Evolutionary conservation across 2,113 vertebrate genomes (phyloP), one percentile per base, ranked within the genome.

Genomic region (Mobula birostris): DNA sequence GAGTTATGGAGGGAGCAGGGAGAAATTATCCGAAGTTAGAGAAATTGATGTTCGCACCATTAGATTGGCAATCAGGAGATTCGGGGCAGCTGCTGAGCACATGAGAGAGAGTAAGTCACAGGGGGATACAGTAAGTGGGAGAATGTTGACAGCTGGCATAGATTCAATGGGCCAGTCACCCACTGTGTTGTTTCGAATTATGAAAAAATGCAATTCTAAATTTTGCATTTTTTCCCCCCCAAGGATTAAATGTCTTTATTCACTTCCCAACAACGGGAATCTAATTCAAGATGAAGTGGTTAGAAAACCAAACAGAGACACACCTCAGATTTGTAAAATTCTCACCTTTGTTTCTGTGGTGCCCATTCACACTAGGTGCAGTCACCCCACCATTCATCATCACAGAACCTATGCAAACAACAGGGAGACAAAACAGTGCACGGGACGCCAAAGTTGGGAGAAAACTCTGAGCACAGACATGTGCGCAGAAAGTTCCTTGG

Each of bases 261-360:
- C 19, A 85, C 21, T 32, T 90, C n/a, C 85, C 29, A n/a, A 66
- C 5, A 29, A 5, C 14, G 32, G 32, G 88, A 70, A 68, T 70
- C 17, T 9, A 36, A 32, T 21, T 70, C 15, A 21, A 27, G 66
- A 91, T 36, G 36, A 91, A 70, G 40, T 91, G 32, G n/a, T 36
- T 88, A 11, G 66, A 70, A 40, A 2, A 40, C 68, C 14, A 17
- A 91, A 91, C 83, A 88, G 24, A 63, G 58, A 88, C 11, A 88
- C 27, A 40, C 32, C 32, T 68, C 87, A 68, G n/a, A 68, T 70
- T 21, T 91, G 12, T 6, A 36, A 91, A 21, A 1, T 94, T 95
- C 98, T 99, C 98, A 99, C 99, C 99, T 99, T 99, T 99, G 96
- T 98, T 99, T n/a, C 98, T 99, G 97, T 99, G 98, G 97, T 98